Evolutionary conservation across 2,113 vertebrate species (phyloP).

Genomic region (Grammomys dolichurus): DNA sequence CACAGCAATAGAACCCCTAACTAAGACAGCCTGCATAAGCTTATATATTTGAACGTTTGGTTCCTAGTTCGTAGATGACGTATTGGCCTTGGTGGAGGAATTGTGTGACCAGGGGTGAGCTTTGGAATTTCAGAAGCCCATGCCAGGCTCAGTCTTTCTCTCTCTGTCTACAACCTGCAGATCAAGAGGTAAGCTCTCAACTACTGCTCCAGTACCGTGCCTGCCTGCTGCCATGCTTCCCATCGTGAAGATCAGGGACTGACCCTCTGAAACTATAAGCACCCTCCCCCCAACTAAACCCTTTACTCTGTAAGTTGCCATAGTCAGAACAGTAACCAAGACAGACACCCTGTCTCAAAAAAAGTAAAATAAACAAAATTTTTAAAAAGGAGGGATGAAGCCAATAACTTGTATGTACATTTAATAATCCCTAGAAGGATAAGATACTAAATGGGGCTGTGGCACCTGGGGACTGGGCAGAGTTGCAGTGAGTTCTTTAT

Average conservation of each 20-base stretch:
- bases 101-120: background rate
- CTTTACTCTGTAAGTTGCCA: background rate
- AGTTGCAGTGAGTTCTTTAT: background rate
- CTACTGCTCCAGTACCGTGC: background rate
- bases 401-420: background rate
- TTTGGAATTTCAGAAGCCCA: background rate
- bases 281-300: background rate
- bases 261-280: background rate
- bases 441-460: background rate
- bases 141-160: background rate
- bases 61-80: background rate
- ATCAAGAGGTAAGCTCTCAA: background rate
- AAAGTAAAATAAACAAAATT: background rate
- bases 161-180: background rate
- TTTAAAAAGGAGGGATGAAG: background rate
- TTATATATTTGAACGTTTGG: background rate
- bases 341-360: background rate
- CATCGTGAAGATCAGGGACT: background rate
- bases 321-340: background rate
- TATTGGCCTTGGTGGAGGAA: background rate
- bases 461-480: background rate
- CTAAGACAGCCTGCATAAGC: background rate
- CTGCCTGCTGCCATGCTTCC: background rate
- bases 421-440: background rate
- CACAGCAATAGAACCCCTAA: background rate